Conservation (phyloP, 2,888 invertebrate genomes). For the Meliscaeva auricollis region DNA sequence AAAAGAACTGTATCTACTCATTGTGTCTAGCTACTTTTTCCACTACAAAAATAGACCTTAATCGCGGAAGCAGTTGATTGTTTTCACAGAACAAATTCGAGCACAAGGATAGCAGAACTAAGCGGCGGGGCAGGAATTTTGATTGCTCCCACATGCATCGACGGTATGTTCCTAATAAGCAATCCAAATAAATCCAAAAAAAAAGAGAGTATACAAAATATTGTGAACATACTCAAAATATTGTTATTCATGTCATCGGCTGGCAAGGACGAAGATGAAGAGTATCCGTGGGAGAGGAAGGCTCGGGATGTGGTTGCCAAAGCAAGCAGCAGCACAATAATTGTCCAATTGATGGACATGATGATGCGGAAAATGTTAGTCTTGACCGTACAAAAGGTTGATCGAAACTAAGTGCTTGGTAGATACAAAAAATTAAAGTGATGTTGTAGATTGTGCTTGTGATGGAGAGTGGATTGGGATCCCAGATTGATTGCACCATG, state of each 20-base stretch:
- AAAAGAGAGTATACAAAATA: background rate
- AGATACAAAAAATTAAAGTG: slow-evolving; percentile 41
- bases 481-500: slow-evolving; percentile 51
- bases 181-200: slow-evolving; percentile 4
- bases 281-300: slow-evolving; percentile 64
- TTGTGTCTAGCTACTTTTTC: slow-evolving; percentile 83
- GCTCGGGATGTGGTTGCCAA: slow-evolving; percentile 47
- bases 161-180: slow-evolving; percentile 80
- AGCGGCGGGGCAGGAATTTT: slow-evolving; percentile 81
- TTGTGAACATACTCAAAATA: slow-evolving; percentile 57
- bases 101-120: slow-evolving; percentile 82
- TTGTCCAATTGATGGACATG: slow-evolving; percentile 49
- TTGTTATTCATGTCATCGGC: slow-evolving; percentile 64
- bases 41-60: slow-evolving; percentile 84
- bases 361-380: slow-evolving; percentile 2
- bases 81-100: slow-evolving; percentile 83
- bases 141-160: slow-evolving; percentile 84
- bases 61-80: slow-evolving; percentile 82
- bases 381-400: slow-evolving; percentile 61
- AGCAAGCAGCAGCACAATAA: slow-evolving; percentile 52
- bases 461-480: slow-evolving; percentile 4
- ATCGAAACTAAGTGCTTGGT: slow-evolving; percentile 61
- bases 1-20: slow-evolving; percentile 81
- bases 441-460: slow-evolving; percentile 5
- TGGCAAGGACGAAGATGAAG: slow-evolving; percentile 55